Conservation (phyloP, 2,888 invertebrate genomes). For the Syrphus vitripennis region DNA sequence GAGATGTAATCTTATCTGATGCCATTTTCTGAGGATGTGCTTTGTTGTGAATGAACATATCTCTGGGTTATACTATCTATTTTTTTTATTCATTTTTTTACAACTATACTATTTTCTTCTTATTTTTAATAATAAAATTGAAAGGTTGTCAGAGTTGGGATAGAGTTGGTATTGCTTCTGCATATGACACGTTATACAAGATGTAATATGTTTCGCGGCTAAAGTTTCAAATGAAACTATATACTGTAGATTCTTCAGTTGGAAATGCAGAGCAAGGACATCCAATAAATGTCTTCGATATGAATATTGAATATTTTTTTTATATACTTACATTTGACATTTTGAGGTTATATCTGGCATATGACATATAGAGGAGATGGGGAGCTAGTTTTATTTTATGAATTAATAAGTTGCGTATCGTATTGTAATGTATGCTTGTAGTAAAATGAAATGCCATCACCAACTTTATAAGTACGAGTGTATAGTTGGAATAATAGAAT, state of each 20-base stretch:
- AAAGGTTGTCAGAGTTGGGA: conserved; percentile 57
- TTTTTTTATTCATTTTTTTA: neutral
- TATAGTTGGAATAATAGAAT: too few relatives aligned
- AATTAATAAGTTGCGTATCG: too few relatives aligned
- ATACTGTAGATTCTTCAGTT: neutral
- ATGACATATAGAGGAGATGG: too few relatives aligned
- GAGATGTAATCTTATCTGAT: conserved; percentile 60
- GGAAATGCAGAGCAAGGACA: neutral
- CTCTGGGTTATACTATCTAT: neutral
- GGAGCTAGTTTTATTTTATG: too few relatives aligned
- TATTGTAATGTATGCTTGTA: too few relatives aligned
- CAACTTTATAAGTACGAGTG: too few relatives aligned
- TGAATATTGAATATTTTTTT: neutral
- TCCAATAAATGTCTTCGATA: conserved; percentile 11
- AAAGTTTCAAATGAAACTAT: conserved; percentile 5
- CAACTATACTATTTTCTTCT: neutral
- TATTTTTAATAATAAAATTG: conserved; percentile 48
- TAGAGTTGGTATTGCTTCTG: conserved; percentile 34
- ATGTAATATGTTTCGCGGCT: conserved; percentile 44
- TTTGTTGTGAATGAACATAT: conserved; percentile 35
- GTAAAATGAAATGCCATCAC: too few relatives aligned
- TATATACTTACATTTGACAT: neutral
- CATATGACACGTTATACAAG: conserved; percentile 33
- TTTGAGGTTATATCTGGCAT: neutral
- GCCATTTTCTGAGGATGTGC: neutral